These are phyloP conservation scores for Philonicus albiceps DNA, from an alignment of 2,888 invertebrate genomes.

Conservation along the genomic window DNA sequence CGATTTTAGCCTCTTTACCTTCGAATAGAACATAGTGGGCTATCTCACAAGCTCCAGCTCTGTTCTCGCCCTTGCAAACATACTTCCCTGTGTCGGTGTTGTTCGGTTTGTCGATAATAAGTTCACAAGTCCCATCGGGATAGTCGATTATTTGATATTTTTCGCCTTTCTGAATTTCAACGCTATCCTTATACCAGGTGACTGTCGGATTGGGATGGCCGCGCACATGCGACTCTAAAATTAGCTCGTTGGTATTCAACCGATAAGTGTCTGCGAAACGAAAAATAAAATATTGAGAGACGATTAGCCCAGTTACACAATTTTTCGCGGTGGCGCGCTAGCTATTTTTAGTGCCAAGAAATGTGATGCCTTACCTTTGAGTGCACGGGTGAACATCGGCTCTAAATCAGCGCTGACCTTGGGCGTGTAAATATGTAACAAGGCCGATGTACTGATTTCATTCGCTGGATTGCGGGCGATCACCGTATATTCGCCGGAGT, in stretches of 20 bases:
- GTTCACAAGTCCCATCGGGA: slow-evolving; percentile 77
- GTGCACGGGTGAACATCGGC: slow-evolving; percentile 77
- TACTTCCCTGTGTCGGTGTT: slow-evolving; percentile 77
- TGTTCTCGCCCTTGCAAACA: slow-evolving; percentile 78
- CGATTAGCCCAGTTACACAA: slow-evolving; percentile 1
- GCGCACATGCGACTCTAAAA: slow-evolving; percentile 79
- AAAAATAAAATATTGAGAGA: slow-evolving; percentile 17
- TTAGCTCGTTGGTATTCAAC: slow-evolving; percentile 75
- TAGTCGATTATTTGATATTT: slow-evolving; percentile 73
- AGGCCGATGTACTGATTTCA: slow-evolving; percentile 73
- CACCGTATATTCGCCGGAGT: slow-evolving; percentile 83
- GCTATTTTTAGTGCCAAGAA: not conserved
- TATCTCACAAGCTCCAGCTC: slow-evolving; percentile 76
- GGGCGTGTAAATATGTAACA: slow-evolving; percentile 73
- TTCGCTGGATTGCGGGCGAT: slow-evolving; percentile 79
- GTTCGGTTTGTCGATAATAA: slow-evolving; percentile 73
- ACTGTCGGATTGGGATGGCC: slow-evolving; percentile 77
- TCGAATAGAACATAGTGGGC: slow-evolving; percentile 75
- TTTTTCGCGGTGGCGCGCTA: not conserved
- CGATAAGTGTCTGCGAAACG: slow-evolving; percentile 73
- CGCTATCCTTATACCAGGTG: slow-evolving; percentile 80
- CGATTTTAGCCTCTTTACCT: slow-evolving; percentile 65
- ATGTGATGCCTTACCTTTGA: slow-evolving; percentile 68
- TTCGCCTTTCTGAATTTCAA: slow-evolving; percentile 66
- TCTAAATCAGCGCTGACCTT: slow-evolving; percentile 69